Base-by-base conservation (phyloP, 2,797 vertebrate genomes). In the Semaprochilodus insignis region DNA sequence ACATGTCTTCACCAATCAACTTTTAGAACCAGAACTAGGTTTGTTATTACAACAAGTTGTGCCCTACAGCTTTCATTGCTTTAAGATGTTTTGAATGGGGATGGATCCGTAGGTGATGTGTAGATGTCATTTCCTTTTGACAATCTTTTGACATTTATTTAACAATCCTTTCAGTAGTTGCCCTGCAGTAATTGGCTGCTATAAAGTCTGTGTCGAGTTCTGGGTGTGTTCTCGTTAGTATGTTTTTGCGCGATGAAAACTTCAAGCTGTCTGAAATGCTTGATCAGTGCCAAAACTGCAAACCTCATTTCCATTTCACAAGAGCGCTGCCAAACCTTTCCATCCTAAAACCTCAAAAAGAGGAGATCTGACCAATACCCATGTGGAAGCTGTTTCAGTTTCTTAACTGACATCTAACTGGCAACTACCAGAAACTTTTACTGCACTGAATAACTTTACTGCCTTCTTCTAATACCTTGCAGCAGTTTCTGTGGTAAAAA, bases 241-340 rank as follows among this genome's bases (percentile, higher is more conserved):
- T 17, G 69, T 77, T 84, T 11, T 79, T 83, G 70, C 59, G 48
- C 81, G 59, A n/a, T n/a, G 34, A 80, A 73, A 62, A 51, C 48
- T 8, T 36, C 62, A 57, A 57, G 52, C 48, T 69, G 16, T 65
- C 31, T 21, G 31, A 21, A 8, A 48, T 48, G 72, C 52, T 17
- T n/a, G 77, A 17, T 11, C 80, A 52, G 21, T 27, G 69, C 51
- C 71, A 86, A 57, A 76, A 72, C 11, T 27, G 60, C 17, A 70
- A 80, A 77, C 66, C 72, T 62, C 25, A 23, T 84, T 84, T 84
- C 72, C 77, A 84, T 82, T 79, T 84, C 67, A 73, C 59, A 63
- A 54, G 19, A 36, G 59, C 34, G 23, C 63, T 31, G 78, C 62
- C 74, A 77, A 52, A 62, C 27, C 54, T 65, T 51, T 78, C 52